Conservation (phyloP, 2,888 invertebrate species). For the Acrocera orbiculus region DNA sequence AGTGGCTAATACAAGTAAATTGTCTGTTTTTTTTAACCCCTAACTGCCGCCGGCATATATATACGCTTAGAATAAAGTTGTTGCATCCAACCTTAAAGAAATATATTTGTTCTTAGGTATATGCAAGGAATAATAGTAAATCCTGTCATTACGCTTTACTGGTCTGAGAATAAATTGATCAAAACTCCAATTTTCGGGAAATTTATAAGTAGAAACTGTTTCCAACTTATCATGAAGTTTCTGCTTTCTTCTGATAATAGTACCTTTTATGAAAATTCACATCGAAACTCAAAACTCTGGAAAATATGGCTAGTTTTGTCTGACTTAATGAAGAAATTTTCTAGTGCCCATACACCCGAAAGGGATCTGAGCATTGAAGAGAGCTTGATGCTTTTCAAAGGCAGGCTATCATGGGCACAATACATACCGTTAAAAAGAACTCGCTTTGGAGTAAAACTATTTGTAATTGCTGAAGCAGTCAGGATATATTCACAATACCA, state of each 20-base stretch:
- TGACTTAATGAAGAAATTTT: conserved; percentile 2
- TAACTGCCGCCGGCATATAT: too few species aligned
- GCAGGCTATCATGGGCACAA: conserved; percentile 8
- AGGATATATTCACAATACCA: neutral
- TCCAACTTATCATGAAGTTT: too few species aligned
- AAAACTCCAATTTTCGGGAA: too few species aligned
- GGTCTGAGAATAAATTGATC: too few species aligned
- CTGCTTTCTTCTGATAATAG: neutral
- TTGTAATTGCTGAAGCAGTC: neutral
- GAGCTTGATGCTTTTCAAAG: conserved; percentile 13
- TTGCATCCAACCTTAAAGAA: too few species aligned
- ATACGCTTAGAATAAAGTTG: too few species aligned
- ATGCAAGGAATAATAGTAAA: too few species aligned
- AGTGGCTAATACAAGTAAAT: too few species aligned
- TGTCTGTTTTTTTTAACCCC: too few species aligned
- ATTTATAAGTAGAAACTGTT: too few species aligned
- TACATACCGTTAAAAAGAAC: neutral
- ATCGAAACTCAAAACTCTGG: conserved; percentile 7
- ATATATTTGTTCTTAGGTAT: too few species aligned
- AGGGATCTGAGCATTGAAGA: conserved; percentile 12
- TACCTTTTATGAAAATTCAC: conserved; percentile 3
- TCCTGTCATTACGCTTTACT: too few species aligned
- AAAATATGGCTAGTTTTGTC: conserved; percentile 10
- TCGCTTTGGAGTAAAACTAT: neutral
- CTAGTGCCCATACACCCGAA: conserved; percentile 7